These are phyloP conservation scores for Python bivittatus DNA, from an alignment of 2,113 vertebrate species.

Conservation along the genomic window DNA sequence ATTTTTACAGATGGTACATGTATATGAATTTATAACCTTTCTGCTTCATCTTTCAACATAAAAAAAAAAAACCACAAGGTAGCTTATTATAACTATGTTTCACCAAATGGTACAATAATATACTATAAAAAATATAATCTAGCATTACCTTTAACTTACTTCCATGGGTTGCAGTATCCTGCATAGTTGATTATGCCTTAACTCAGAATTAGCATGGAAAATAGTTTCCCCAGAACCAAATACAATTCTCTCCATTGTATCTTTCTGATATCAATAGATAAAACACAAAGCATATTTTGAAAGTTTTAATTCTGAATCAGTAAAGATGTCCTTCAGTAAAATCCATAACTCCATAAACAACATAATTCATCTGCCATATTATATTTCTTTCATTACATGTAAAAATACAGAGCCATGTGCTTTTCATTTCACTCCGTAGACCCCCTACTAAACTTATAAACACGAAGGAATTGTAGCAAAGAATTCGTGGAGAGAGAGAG, in stretches of 20 bases:
- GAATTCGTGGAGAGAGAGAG: neutral
- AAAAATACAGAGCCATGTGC: constrained; percentile 66
- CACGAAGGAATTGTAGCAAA: constrained; percentile 52
- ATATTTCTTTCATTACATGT: constrained; percentile 62
- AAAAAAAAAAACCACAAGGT: neutral
- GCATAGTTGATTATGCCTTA: neutral
- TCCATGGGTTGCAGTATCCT: neutral
- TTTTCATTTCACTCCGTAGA: constrained; percentile 66
- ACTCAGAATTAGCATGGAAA: constrained; percentile 59
- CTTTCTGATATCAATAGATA: constrained; percentile 46
- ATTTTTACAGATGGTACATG: neutral
- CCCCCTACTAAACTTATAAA: constrained; percentile 61
- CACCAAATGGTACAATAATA: neutral
- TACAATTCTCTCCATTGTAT: constrained; percentile 54
- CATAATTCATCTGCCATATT: constrained; percentile 62
- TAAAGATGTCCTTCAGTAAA: constrained; percentile 59
- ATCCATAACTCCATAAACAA: constrained; percentile 64
- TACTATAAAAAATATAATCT: neutral
- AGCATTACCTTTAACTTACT: neutral
- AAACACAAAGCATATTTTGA: constrained; percentile 58
- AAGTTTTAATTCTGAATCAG: constrained; percentile 65
- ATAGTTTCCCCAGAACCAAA: constrained; percentile 62
- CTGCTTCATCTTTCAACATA: neutral
- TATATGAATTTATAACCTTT: neutral
- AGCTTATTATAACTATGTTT: too few species aligned